These are phyloP conservation scores for Heliocidaris erythrogramma DNA, from an alignment of 35 echinoderm and acorn worm genomes.

Conservation along the genomic window DNA sequence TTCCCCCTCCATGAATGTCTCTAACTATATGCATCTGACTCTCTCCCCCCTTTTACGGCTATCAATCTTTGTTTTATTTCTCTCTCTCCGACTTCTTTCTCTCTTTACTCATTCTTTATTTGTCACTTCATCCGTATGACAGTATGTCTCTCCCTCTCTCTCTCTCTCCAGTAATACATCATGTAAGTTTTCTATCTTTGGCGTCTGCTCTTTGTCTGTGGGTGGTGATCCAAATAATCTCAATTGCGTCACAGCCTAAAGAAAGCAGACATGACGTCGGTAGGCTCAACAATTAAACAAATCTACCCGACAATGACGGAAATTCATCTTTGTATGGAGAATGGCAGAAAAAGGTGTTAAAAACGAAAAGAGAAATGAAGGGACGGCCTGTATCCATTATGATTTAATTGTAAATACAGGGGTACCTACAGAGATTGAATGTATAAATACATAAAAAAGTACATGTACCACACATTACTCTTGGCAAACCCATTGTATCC, in stretches of 20 bases:
- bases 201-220: constrained; percentile 9
- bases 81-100: not conserved
- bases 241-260: constrained; percentile 12
- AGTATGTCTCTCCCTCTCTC: not conserved
- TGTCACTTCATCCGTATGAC: not conserved
- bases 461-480: not conserved
- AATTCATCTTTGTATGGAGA: not conserved
- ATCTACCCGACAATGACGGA: not conserved
- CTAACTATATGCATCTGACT: not conserved
- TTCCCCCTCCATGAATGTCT: not conserved
- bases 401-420: not conserved
- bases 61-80: not conserved
- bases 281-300: not conserved
- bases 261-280: constrained; percentile 7
- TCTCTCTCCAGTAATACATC: not conserved
- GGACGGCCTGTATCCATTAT: not conserved
- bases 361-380: not conserved
- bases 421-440: not conserved
- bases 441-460: not conserved
- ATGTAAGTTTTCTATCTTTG: not conserved
- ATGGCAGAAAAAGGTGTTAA: not conserved
- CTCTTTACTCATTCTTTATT: not conserved
- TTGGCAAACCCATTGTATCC: not conserved
- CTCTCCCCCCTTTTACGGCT: not conserved
- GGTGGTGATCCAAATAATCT: constrained; percentile 2